Base-by-base conservation (phyloP, 2,113 vertebrate species). In the Coregonus clupeaformis region DNA sequence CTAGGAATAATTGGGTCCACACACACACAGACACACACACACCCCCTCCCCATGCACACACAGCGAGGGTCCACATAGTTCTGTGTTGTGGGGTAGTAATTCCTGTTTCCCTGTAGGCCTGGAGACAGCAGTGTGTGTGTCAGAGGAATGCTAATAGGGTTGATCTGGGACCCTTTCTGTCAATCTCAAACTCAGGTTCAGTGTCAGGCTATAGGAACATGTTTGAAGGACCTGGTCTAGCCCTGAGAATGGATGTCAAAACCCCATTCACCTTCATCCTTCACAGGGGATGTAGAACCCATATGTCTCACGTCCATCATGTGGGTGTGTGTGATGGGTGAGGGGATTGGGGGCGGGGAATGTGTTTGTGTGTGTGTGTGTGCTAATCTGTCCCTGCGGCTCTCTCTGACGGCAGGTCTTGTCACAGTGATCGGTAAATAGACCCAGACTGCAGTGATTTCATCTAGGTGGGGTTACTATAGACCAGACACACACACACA, bases 1-100 rank as follows among this genome's bases (percentile, higher is more conserved):
- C 65, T 30, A 16, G 64, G 80, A 77, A 70, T 81, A 85, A 84
- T 80, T 87, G 80, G 77, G 22, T 24, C 5, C 65, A 49, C 7
- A 59, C 62, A 71, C 47, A 57, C n/a, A 71, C 25, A 77, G 16
- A 73, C 32, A 42, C 36, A 42, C 32, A 36, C 30, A 32, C 30
- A 32, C 30, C 5, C 30, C 0, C 30, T 1, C 30, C 30, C 30
- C 30, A 30, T 30, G 30, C 60, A 27, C 4, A 24, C 60, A 63
- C 59, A 74, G 65, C 27, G 11, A 55, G 52, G 29, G 64, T 74
- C 49, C 73, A 32, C 47, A 42, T 68, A 4, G 25, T n/a, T 16
- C 47, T 3, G 42, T 27, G 42, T 36, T n/a, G 42, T 32, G 20
- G 42, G 45, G 63, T 29, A n/a, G 24, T 74, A 63, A 74, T 74